phyloP scores from a whole-genome alignment of 2,888 invertebrate species.

The Chaetogeoica ovagalla region DNA sequence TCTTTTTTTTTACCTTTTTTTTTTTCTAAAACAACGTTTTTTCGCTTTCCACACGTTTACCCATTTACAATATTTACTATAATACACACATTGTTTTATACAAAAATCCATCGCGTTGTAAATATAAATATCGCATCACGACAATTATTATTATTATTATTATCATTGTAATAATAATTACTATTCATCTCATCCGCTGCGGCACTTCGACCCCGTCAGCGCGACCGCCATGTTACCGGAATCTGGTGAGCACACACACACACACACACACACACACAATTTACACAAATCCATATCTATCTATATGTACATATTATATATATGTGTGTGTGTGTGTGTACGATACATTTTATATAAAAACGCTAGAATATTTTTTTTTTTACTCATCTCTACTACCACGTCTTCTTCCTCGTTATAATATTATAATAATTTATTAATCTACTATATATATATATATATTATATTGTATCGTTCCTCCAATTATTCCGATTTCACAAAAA shows the following conservation, averaged over 20 bases:
- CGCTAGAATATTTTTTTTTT: too few species aligned
- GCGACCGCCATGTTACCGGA: constrained; percentile 50
- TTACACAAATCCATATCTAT: neutral
- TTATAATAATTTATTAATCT: too few species aligned
- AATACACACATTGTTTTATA: constrained; percentile 13
- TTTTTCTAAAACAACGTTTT: constrained; percentile 28
- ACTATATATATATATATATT: too few species aligned
- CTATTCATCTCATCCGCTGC: constrained; percentile 40
- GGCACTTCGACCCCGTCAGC: constrained; percentile 49
- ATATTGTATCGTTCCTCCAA: too few species aligned
- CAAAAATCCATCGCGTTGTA: constrained; percentile 15
- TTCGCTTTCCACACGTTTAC: constrained; percentile 45
- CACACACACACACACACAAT: neutral
- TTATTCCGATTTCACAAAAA: too few species aligned
- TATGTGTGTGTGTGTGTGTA: too few species aligned
- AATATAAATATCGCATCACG: constrained; percentile 9
- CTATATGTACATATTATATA: too few species aligned
- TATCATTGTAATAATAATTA: constrained; percentile 2
- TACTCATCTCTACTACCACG: too few species aligned
- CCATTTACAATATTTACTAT: neutral
- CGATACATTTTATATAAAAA: too few species aligned
- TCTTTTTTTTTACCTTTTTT: constrained; percentile 41
- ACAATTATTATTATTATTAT: constrained; percentile 35
- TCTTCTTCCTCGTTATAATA: too few species aligned
- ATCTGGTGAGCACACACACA: constrained; percentile 44